Percentiles rank a stretch among this genome's conserved stretches.
These are phyloP conservation scores for Chauna torquata DNA, from an alignment of 2,113 vertebrate genomes.

Conservation along the genomic window DNA sequence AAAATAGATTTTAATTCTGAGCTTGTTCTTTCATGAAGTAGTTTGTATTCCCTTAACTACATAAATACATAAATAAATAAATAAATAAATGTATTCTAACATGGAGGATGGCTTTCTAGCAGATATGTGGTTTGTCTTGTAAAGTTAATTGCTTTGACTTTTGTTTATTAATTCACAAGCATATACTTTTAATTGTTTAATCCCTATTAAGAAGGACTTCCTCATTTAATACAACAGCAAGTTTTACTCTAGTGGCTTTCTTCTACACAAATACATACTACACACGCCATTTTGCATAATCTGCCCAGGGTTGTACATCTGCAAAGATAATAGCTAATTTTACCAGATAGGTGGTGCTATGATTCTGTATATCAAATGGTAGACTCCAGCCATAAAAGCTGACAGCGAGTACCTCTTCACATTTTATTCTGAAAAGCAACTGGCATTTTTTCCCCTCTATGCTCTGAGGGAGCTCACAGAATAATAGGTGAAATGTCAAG, in stretches of 20 bases:
- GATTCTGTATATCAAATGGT: slow-evolving; percentile 30
- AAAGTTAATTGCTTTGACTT: not conserved
- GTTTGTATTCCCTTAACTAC: not conserved
- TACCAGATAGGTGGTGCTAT: slow-evolving; percentile 64
- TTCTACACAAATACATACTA: not conserved
- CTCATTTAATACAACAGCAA: not conserved
- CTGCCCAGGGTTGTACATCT: not conserved
- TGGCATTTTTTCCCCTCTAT: not conserved
- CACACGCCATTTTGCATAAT: not conserved
- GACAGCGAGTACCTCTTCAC: slow-evolving; percentile 25
- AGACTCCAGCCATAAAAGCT: slow-evolving; percentile 1
- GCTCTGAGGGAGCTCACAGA: slow-evolving; percentile 32
- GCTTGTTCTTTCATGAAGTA: not conserved
- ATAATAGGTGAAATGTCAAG: slow-evolving; percentile 73
- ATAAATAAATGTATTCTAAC: not conserved
- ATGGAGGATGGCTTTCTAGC: not conserved
- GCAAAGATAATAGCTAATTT: not conserved
- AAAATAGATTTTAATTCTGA: not conserved
- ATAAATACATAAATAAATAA: not conserved
- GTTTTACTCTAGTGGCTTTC: not conserved
- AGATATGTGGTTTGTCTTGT: not conserved
- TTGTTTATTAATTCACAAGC: not conserved
- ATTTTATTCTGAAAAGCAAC: slow-evolving; percentile 61
- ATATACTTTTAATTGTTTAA: not conserved
- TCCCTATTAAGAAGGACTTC: not conserved